Percentiles rank a stretch among this genome's conserved stretches.
phyloP scores from a whole-genome alignment of 1,140 invertebrate genomes.

The Theocolax elegans region DNA sequence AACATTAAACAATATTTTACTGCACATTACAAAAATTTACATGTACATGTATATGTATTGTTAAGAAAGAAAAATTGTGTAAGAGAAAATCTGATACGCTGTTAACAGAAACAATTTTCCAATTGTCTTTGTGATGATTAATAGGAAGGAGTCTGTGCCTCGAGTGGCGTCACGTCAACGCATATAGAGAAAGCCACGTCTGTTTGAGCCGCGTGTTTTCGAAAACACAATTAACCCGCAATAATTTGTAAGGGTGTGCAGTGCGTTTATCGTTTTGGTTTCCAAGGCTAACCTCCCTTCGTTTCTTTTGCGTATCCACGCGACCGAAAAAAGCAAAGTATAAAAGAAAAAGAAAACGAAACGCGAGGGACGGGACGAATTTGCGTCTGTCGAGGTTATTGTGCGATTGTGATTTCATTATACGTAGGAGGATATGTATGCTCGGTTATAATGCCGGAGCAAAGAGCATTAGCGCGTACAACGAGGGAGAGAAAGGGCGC shows the following conservation, averaged over 20 bases:
- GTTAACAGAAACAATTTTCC: no score
- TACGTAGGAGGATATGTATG: constrained; percentile 4
- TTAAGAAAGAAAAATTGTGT: no score
- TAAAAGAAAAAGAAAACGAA: not conserved
- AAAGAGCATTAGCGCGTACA: not conserved
- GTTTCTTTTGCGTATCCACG: not conserved
- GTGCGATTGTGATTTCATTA: constrained; percentile 35
- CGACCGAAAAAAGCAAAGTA: not conserved
- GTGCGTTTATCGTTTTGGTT: no score
- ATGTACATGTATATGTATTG: no score
- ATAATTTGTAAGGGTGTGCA: not conserved
- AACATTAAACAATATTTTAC: no score
- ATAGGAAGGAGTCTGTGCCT: no score
- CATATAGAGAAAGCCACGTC: not conserved
- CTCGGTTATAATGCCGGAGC: not conserved
- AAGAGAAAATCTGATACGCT: no score
- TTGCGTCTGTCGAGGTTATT: constrained; percentile 26
- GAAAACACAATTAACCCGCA: constrained; percentile 3
- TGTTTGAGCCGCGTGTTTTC: not conserved
- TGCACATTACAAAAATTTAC: no score
- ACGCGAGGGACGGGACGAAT: not conserved
- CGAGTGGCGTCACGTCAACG: not conserved
- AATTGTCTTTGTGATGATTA: no score
- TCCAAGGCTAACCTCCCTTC: no score
- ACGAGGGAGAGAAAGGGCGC: not conserved